Percentiles rank a stretch among this genome's conserved stretches.
These are phyloP conservation scores for Hirtodrosophila confusa DNA, from an alignment of 2,888 invertebrate species.

Conservation along the genomic window DNA sequence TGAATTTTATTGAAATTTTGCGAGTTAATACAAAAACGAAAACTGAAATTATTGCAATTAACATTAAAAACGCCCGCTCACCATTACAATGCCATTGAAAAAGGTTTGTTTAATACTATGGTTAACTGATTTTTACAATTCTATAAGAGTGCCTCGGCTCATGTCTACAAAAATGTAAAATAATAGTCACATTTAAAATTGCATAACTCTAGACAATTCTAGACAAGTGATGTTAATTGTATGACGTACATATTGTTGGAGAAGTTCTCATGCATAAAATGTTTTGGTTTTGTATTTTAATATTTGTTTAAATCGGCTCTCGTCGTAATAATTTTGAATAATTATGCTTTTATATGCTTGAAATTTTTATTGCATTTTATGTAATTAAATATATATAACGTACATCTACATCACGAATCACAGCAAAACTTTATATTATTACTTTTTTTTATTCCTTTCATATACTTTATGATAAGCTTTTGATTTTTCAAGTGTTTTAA, in stretches of 20 bases:
- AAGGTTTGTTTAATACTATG: conserved; percentile 74
- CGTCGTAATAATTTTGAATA: conserved; percentile 71
- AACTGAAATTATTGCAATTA: conserved; percentile 71
- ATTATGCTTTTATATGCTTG: conserved; percentile 63
- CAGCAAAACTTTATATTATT: conserved; percentile 83
- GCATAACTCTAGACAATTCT: conserved; percentile 70
- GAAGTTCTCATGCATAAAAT: conserved; percentile 75
- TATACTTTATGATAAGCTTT: conserved; percentile 62
- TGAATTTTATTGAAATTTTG: conserved; percentile 77
- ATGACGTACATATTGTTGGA: conserved; percentile 72
- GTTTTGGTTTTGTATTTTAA: conserved; percentile 33
- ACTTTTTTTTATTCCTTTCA: conserved; percentile 43
- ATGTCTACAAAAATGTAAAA: conserved; percentile 75
- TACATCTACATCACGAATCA: conserved; percentile 80
- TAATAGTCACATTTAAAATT: conserved; percentile 76
- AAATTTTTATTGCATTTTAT: conserved; percentile 75
- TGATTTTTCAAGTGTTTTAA: conserved; percentile 42
- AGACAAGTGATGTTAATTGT: conserved; percentile 66
- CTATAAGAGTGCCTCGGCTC: conserved; percentile 65
- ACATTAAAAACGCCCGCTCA: conserved; percentile 73
- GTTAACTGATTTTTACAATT: conserved; percentile 76
- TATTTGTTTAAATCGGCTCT: conserved; percentile 33
- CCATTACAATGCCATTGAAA: conserved; percentile 76
- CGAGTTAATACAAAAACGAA: conserved; percentile 75
- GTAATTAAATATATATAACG: conserved; percentile 82